Evolutionary conservation across 2,797 vertebrate genomes (phyloP), one percentile per base, ranked within the genome.

Genomic region (Chelon labrosus): DNA sequence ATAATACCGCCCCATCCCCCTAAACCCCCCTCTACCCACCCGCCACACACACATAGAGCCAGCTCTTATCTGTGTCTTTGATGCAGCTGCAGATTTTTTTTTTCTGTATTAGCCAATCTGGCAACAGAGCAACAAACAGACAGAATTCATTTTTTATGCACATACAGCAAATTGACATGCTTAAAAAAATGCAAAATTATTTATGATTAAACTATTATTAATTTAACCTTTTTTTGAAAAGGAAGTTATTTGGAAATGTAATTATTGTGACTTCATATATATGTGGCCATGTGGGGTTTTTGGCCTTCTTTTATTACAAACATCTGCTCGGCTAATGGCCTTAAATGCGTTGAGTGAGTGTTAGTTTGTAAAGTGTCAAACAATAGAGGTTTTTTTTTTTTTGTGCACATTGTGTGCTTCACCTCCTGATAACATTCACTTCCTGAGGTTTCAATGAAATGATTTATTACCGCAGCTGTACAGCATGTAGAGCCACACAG

Each of bases 31-130:
- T 41, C 39, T 38, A 19, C 55, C 19, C 47, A 16, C 9, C 13
- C 56, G 27, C 13, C 25, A 27, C 14, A 19, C 31, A 35, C 1
- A 50, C 8, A 31, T 1, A 3, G 9, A 39, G 10, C 38, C 38
- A 66, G 66, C 69, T 65, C 75, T 83, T 83, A 89, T 83, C 84
- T 81, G 19, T 22, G 53, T 68, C 73, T 88, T 83, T 83, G 64
- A 84, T 82, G 85, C 85, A 79, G 75, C 69, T 77, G 77, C 64
- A 80, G 53, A 19, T n/a, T 71, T 77, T 77, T 81, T 71, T 77
- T 77, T 81, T 69, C 47, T 39, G 22, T 71, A 67, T 62, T 46
- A 65, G 56, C 61, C 50, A 46, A 85, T 77, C 25, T 35, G 57
- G 61, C 49, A 73, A 22, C 39, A 54, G 39, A 67, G 73, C 53